Evolutionary conservation across 2,888 invertebrate genomes (phyloP).

Genomic region (Patella caerulea): DNA sequence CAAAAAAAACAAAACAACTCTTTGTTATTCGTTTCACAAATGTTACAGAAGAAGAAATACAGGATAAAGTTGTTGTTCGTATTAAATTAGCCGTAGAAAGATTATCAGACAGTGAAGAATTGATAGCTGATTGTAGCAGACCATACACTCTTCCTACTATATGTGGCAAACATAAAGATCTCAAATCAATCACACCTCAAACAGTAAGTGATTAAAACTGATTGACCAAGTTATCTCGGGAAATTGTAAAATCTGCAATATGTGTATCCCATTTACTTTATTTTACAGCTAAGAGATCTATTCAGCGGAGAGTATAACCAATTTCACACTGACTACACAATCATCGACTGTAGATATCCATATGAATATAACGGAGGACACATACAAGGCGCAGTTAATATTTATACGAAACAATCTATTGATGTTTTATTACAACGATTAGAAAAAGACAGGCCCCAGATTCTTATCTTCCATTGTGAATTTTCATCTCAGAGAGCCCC

Average conservation of each 20-base stretch:
- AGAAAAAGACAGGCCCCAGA: conserved; percentile 74
- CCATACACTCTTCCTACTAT: conserved; percentile 16
- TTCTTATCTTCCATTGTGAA: conserved; percentile 97
- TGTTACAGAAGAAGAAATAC: too few species aligned
- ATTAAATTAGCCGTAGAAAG: conserved; percentile 2
- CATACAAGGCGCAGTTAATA: conserved; percentile 77
- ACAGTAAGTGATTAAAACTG: not conserved
- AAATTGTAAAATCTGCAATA: too few species aligned
- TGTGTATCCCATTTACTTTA: too few species aligned
- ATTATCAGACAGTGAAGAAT: conserved; percentile 2
- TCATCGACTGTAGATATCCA: conserved; percentile 79
- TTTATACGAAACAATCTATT: conserved; percentile 85
- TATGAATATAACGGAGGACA: conserved; percentile 81
- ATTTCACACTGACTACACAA: conserved; percentile 78
- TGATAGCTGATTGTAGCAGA: conserved; percentile 7
- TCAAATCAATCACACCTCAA: conserved; percentile 13
- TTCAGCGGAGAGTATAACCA: conserved; percentile 80
- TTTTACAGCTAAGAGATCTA: conserved; percentile 70
- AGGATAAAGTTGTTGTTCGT: not conserved
- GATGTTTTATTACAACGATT: conserved; percentile 26
- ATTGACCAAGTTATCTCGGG: too few species aligned
- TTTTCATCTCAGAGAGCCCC: conserved; percentile 97
- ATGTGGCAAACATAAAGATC: conserved; percentile 20
- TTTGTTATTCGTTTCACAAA: too few species aligned
- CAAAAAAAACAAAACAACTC: too few species aligned